Evolutionary conservation across 2,888 invertebrate genomes (phyloP).

Genomic region (Drosophila koepferae): DNA sequence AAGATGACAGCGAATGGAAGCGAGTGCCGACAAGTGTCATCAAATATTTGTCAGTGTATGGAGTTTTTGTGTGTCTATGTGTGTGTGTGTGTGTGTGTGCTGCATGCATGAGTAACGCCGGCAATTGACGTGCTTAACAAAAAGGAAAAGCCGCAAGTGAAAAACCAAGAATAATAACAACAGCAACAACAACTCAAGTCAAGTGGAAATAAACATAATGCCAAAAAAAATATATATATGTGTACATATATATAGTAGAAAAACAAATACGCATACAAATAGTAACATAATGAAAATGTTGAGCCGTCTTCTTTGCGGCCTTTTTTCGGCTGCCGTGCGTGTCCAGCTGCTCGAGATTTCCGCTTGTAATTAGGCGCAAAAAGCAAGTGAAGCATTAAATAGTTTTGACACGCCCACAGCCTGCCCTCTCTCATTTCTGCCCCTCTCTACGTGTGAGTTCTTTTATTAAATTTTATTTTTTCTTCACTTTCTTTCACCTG

Average conservation of each 20-base stretch:
- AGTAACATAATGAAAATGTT: constrained; percentile 59
- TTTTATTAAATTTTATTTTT: constrained; percentile 32
- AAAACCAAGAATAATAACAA: constrained; percentile 66
- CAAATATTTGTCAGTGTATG: constrained; percentile 74
- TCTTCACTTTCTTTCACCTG: constrained; percentile 31
- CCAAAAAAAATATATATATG: constrained; percentile 40
- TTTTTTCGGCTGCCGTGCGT: constrained; percentile 38
- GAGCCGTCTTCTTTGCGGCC: constrained; percentile 40
- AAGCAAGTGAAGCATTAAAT: constrained; percentile 72
- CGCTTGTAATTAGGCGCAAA: constrained; percentile 66
- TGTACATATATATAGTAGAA: constrained; percentile 7
- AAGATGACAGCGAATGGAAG: constrained; percentile 65
- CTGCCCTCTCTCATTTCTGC: not conserved
- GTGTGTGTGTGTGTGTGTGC: constrained; percentile 50
- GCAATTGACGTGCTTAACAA: constrained; percentile 72
- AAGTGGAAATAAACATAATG: constrained; percentile 77
- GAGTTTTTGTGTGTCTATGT: constrained; percentile 30
- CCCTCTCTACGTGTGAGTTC: constrained; percentile 24
- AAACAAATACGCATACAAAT: constrained; percentile 43
- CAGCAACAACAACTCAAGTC: constrained; percentile 63
- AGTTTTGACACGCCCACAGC: constrained; percentile 60
- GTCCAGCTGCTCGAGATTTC: constrained; percentile 54
- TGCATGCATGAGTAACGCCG: constrained; percentile 76
- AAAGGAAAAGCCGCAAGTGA: constrained; percentile 75
- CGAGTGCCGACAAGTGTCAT: constrained; percentile 77